Conservation (phyloP, 2,113 vertebrate genomes). For the Clarias magur region DNA sequence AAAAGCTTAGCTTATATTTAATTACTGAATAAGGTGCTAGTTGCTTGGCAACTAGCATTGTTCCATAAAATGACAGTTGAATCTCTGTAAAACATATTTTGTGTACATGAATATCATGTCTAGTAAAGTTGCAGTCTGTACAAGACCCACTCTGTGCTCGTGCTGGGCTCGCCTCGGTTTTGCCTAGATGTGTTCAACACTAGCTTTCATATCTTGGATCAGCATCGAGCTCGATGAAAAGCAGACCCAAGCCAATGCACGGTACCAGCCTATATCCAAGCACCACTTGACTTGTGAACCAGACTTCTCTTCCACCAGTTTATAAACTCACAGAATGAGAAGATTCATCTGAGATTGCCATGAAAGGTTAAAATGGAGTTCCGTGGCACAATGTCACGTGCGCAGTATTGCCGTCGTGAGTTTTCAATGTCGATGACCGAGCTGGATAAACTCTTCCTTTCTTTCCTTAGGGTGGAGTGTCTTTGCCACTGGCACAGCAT, state of each 20-base stretch:
- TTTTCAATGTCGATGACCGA: slow-evolving; percentile 64
- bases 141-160: not conserved
- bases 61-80: not conserved
- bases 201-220: not conserved
- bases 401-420: slow-evolving; percentile 38
- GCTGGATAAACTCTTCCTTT: slow-evolving; percentile 69
- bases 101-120: slow-evolving; percentile 39
- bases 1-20: not conserved
- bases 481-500: slow-evolving; percentile 72
- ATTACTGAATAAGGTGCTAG: not conserved
- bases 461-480: slow-evolving; percentile 66
- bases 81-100: not conserved
- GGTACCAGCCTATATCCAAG: not conserved
- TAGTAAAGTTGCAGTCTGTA: slow-evolving; percentile 2
- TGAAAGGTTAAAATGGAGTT: slow-evolving; percentile 55
- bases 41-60: slow-evolving; percentile 10
- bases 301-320: not conserved
- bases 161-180: not conserved
- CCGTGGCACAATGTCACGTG: slow-evolving; percentile 58
- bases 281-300: not conserved
- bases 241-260: not conserved
- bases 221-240: not conserved
- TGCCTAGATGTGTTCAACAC: not conserved
- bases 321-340: not conserved
- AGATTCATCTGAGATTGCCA: slow-evolving; percentile 33